Base-by-base conservation (phyloP, 2,888 invertebrate genomes). In the Drosophila borborema region DNA sequence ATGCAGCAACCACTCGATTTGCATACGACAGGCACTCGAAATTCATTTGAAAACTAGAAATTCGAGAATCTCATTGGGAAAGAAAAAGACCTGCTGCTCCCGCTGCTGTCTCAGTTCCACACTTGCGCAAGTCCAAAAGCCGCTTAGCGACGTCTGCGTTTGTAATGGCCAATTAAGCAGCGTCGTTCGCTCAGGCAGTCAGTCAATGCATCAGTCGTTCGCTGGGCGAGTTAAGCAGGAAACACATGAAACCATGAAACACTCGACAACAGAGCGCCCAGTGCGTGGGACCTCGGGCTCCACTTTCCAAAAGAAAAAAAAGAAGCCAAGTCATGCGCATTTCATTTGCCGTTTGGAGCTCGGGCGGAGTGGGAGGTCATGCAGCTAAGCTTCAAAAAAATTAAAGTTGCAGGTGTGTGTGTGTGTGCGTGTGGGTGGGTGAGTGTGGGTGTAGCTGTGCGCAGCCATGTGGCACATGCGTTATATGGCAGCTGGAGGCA, bases 1-100 rank as follows among this genome's bases (percentile, higher is more conserved):
- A 58, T 23, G 55, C 60, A 74, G 89, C 90, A 91, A 91, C 91
- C 89, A 89, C 91, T 84, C 75, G 82, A 91, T 89, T 89, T 88
- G 85, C 89, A 89, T 89, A 83, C 60, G 68, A 59, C 56, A 58
- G 60, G 49, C 59, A 64, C 49, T 40, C 45, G 62, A 76, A 75
- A 73, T 71, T 74, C 48, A 74, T 77, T 81, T 72, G 28, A 45
- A 76, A 78, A 69, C 59, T 67, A 48, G 71, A 79, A 74, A 74
- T 56, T 68, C 55, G 65, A 69, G 73, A 80, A 86, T 74, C 60
- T 63, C 61, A 8, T n/a, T 54, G 23, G 1, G 23, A 41, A 56
- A n/a, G 41, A 45, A 58, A 55, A 20, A 23, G 20, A 38, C 54
- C 38, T 23, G 40, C 49, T 38, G 36, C 18, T 8, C 9, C 16